A percentile compares a stretch with the other conserved stretches of the same genome.
Conservation (phyloP, 2,888 invertebrate species). For the Hetaerina titia region DNA sequence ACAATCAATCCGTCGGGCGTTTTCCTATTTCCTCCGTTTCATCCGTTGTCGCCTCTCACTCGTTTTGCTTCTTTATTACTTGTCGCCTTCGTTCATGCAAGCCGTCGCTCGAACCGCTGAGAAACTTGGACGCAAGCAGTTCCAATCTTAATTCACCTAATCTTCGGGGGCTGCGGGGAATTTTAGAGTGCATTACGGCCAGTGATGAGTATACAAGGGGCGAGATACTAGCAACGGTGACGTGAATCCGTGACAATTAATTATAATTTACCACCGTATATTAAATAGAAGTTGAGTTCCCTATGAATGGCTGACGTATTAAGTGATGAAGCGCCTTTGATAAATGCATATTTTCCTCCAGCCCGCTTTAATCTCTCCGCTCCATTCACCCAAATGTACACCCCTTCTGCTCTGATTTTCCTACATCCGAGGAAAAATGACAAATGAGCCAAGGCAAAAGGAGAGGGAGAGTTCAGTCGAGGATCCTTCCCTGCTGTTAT, state of each 20-base stretch:
- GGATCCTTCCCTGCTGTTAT: constrained; percentile 46
- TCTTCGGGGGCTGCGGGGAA: neutral
- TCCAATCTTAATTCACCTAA: neutral
- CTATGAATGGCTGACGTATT: constrained; percentile 11
- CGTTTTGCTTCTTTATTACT: neutral
- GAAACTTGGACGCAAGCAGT: neutral
- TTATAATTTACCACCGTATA: constrained; percentile 15
- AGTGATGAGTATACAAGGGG: too few relatives aligned
- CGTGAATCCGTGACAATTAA: constrained; percentile 32
- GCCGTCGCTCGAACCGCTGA: neutral
- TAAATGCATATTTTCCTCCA: constrained; percentile 16
- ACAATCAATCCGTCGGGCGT: neutral
- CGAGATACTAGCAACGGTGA: neutral
- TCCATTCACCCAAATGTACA: neutral
- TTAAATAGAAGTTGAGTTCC: neutral
- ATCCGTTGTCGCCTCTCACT: neutral
- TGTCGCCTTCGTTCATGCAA: neutral
- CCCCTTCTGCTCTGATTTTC: constrained; percentile 9
- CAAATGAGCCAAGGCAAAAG: constrained; percentile 49
- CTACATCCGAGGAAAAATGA: neutral
- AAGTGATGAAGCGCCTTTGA: constrained; percentile 31
- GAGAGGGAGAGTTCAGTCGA: neutral
- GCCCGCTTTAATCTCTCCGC: neutral
- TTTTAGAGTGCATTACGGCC: neutral
- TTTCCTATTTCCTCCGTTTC: neutral